Evolutionary conservation across 64 coral and sea anemone genomes (phyloP).

Genomic region (Montipora sp.): DNA sequence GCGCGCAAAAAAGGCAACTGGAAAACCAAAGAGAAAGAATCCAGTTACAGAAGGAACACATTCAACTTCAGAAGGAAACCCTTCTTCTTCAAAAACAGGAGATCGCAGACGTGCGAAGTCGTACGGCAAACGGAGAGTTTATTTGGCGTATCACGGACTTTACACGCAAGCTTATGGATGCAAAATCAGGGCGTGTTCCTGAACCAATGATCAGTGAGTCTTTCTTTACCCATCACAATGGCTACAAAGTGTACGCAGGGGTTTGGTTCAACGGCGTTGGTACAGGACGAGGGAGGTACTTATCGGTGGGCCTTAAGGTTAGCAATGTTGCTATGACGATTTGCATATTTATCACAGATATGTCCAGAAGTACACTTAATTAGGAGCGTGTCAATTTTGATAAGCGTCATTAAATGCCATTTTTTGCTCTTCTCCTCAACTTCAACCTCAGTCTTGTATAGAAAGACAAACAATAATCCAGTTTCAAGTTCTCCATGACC

Average conservation of each 20-base stretch:
- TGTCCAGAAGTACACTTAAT: too few relatives aligned
- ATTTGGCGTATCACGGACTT: conserved; percentile 91
- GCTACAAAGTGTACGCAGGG: conserved; percentile 98
- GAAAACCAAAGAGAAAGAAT: conserved; percentile 87
- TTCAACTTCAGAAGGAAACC: conserved; percentile 94
- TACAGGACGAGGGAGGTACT: conserved; percentile 89
- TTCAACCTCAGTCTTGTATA: too few relatives aligned
- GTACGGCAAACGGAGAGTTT: conserved; percentile 86
- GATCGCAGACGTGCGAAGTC: conserved; percentile 81
- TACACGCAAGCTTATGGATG: conserved; percentile 86
- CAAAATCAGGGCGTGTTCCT: conserved; percentile 80
- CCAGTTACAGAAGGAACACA: conserved; percentile 96
- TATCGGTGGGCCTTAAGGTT: conserved; percentile 97
- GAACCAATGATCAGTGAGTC: conserved; percentile 97
- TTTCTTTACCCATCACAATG: conserved; percentile 94
- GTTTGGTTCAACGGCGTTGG: conserved; percentile 97
- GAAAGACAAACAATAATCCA: too few relatives aligned
- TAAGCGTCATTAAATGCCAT: too few relatives aligned
- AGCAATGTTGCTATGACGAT: neutral
- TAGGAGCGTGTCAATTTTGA: too few relatives aligned
- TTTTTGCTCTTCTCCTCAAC: too few relatives aligned
- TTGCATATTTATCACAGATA: too few relatives aligned
- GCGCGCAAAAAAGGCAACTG: conserved; percentile 81
- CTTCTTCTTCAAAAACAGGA: conserved; percentile 85
- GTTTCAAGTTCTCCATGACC: too few relatives aligned